phyloP scores from a whole-genome alignment of 2,888 invertebrate species.

The Coleophora deauratella region DNA sequence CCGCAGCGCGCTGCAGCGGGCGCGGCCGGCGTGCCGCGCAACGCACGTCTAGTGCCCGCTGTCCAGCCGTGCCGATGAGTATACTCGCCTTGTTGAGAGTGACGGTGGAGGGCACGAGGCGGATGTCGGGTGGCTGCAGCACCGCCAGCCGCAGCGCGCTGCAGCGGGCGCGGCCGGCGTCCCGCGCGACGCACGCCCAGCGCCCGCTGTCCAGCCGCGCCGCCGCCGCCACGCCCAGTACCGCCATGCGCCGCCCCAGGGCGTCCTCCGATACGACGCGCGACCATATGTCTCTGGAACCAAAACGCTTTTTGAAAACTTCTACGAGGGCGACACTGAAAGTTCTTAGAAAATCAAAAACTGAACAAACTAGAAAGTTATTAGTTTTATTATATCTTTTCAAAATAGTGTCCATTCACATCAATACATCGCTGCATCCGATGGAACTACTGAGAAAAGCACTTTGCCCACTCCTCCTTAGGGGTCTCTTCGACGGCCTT shows the following conservation, averaged over 20 bases:
- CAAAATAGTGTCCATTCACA: too few relatives aligned
- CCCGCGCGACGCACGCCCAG: slow-evolving; percentile 85
- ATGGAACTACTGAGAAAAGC: too few relatives aligned
- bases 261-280: slow-evolving; percentile 72
- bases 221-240: slow-evolving; percentile 81
- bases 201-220: slow-evolving; percentile 81
- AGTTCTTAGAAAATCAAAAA: too few relatives aligned
- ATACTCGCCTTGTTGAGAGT: slow-evolving; percentile 79
- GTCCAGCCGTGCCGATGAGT: slow-evolving; percentile 78
- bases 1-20: slow-evolving; percentile 78
- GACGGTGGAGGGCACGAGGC: slow-evolving; percentile 79
- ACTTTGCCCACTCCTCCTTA: too few relatives aligned
- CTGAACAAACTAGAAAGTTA: too few relatives aligned
- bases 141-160: slow-evolving; percentile 77
- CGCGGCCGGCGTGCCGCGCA: slow-evolving; percentile 79
- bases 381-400: too few relatives aligned
- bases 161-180: slow-evolving; percentile 81
- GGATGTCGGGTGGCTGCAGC: slow-evolving; percentile 76
- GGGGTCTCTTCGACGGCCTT: too few relatives aligned
- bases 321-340: too few relatives aligned
- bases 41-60: slow-evolving; percentile 88
- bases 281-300: slow-evolving; percentile 78
- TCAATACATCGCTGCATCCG: too few relatives aligned
- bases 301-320: not conserved
- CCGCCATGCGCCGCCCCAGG: slow-evolving; percentile 73